Evolutionary conservation across 2,797 vertebrate species (phyloP).

Genomic region (Myotis daubentonii): DNA sequence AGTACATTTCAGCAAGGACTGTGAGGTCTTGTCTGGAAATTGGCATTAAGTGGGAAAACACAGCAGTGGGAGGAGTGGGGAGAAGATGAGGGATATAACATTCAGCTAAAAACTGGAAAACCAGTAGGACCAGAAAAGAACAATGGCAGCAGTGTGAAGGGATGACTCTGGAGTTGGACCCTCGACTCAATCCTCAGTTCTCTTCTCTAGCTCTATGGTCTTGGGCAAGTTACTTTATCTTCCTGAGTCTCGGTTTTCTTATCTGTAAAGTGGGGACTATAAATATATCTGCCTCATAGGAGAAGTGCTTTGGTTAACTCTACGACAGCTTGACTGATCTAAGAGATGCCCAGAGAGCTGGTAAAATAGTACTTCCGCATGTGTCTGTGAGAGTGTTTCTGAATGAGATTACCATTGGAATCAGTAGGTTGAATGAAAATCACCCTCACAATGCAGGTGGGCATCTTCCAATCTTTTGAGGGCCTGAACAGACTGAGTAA

Average conservation of each 20-base stretch:
- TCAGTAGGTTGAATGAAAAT: not conserved
- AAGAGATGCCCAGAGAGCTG: not conserved
- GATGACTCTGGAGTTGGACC: not conserved
- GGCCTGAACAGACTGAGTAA: not conserved
- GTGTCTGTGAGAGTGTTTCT: not conserved
- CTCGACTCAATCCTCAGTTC: not conserved
- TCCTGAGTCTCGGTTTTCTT: not conserved
- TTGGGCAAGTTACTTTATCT: not conserved
- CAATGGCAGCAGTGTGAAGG: not conserved
- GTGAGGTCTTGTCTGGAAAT: not conserved
- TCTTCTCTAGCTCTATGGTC: not conserved
- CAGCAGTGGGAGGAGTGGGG: not conserved
- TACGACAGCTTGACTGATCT: not conserved
- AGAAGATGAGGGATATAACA: not conserved
- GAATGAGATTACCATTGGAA: not conserved
- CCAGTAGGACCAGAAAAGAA: conserved; percentile 43
- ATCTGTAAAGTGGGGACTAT: not conserved
- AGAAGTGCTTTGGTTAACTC: not conserved
- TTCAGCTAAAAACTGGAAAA: conserved; percentile 39
- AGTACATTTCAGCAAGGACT: not conserved
- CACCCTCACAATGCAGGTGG: not conserved
- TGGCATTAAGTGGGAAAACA: not conserved
- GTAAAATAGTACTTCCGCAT: not conserved
- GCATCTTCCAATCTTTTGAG: not conserved
- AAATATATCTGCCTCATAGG: not conserved